These are phyloP conservation scores for Agrilus mali DNA, from an alignment of 2,888 invertebrate species.

Conservation along the genomic window DNA sequence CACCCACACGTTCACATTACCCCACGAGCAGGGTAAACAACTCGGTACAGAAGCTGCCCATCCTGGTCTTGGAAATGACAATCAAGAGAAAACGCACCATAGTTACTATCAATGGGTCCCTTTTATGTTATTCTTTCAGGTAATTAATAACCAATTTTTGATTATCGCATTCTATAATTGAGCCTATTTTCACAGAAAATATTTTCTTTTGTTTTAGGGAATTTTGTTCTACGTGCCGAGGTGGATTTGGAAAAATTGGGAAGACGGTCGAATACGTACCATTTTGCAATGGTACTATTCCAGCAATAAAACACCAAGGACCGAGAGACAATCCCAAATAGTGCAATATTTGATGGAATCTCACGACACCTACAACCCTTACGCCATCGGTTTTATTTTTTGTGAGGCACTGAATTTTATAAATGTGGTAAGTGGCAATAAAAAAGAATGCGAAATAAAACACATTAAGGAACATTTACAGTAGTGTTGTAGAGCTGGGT, in stretches of 20 bases:
- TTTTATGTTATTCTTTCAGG: conserved; percentile 80
- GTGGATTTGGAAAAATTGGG: conserved; percentile 90
- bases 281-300: conserved; percentile 68
- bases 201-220: conserved; percentile 43
- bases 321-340: conserved; percentile 60
- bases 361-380: conserved; percentile 70
- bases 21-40: conserved; percentile 49
- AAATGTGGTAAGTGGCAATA: conserved; percentile 55
- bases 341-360: conserved; percentile 74
- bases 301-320: conserved; percentile 56
- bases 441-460: background rate
- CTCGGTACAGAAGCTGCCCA: conserved; percentile 55
- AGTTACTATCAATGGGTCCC: conserved; percentile 93
- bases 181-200: background rate
- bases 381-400: conserved; percentile 76
- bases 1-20: conserved; percentile 77
- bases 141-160: conserved; percentile 24
- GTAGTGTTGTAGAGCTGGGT: too few species aligned
- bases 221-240: conserved; percentile 78
- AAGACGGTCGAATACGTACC: conserved; percentile 78
- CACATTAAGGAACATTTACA: background rate
- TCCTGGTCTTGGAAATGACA: conserved; percentile 67
- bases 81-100: conserved; percentile 62
- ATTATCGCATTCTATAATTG: background rate
- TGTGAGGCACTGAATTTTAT: conserved; percentile 74